Conservation (phyloP, 2,888 invertebrate species). For the Leptinotarsa haldemani region DNA sequence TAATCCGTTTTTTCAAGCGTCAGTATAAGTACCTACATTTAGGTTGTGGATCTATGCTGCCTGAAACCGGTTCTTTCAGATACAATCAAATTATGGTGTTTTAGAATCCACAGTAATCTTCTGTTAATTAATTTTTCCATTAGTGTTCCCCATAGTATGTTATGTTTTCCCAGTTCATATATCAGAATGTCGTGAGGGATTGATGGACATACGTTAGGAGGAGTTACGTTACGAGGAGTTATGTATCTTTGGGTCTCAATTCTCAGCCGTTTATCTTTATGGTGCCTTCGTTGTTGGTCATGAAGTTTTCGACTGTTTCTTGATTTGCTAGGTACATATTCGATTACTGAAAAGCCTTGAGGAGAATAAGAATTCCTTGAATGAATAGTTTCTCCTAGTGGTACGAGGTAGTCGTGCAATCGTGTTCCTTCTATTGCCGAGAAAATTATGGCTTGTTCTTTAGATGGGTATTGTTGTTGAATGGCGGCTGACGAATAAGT, state of each 20-base stretch:
- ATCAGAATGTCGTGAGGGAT: slow-evolving; percentile 46
- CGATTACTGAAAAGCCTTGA: slow-evolving; percentile 26
- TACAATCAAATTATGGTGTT: no score
- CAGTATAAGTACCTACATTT: no score
- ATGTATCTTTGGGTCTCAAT: slow-evolving; percentile 44
- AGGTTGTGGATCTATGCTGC: no score
- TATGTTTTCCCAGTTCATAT: slow-evolving; percentile 27
- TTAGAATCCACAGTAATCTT: neutral
- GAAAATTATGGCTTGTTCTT: slow-evolving; percentile 2
- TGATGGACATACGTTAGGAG: slow-evolving; percentile 29
- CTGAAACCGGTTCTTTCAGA: no score
- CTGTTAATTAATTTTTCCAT: slow-evolving; percentile 41
- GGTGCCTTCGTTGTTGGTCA: slow-evolving; percentile 35
- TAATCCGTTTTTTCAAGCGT: no score
- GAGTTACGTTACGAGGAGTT: no score
- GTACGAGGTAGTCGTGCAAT: slow-evolving; percentile 21
- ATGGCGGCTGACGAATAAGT: no score
- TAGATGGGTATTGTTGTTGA: neutral
- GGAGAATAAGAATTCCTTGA: slow-evolving; percentile 20
- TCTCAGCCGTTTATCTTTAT: slow-evolving; percentile 25
- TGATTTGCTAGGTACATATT: slow-evolving; percentile 42
- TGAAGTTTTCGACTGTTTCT: slow-evolving; percentile 40
- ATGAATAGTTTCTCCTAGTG: slow-evolving; percentile 29
- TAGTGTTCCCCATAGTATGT: slow-evolving; percentile 10
- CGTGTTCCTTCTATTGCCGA: neutral